Evolutionary conservation across 1,140 invertebrate species (phyloP).

Genomic region (Trypoxylus dichotomus): DNA sequence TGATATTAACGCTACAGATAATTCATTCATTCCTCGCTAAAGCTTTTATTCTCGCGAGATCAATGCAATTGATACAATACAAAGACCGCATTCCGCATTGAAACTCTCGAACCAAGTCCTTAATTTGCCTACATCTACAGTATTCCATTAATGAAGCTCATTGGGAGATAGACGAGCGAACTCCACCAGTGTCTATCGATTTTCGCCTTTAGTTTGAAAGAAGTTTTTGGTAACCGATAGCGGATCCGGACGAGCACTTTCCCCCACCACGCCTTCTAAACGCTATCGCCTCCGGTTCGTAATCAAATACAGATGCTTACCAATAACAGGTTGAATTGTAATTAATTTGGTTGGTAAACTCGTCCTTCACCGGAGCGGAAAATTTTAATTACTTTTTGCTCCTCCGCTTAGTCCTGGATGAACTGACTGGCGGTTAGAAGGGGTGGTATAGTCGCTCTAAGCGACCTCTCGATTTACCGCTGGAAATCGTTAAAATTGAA

Average conservation of each 20-base stretch:
- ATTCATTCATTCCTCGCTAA: too few relatives aligned
- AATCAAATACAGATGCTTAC: slow-evolving; percentile 3
- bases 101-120: too few relatives aligned
- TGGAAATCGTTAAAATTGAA: background rate
- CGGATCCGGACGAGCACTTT: background rate
- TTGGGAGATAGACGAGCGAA: too few relatives aligned
- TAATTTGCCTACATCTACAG: too few relatives aligned
- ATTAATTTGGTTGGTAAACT: slow-evolving; percentile 3
- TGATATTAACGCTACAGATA: too few relatives aligned
- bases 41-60: too few relatives aligned
- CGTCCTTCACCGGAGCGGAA: background rate
- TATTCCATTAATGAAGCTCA: too few relatives aligned
- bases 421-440: background rate
- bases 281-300: background rate
- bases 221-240: too few relatives aligned
- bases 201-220: too few relatives aligned
- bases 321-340: background rate
- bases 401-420: background rate
- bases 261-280: background rate
- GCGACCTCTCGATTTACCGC: background rate
- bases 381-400: slow-evolving; percentile 8
- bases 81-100: too few relatives aligned
- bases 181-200: too few relatives aligned
- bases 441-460: background rate
- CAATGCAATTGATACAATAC: too few relatives aligned